phyloP scores from a whole-genome alignment of 2,113 vertebrate genomes.

The Mobula birostris region DNA sequence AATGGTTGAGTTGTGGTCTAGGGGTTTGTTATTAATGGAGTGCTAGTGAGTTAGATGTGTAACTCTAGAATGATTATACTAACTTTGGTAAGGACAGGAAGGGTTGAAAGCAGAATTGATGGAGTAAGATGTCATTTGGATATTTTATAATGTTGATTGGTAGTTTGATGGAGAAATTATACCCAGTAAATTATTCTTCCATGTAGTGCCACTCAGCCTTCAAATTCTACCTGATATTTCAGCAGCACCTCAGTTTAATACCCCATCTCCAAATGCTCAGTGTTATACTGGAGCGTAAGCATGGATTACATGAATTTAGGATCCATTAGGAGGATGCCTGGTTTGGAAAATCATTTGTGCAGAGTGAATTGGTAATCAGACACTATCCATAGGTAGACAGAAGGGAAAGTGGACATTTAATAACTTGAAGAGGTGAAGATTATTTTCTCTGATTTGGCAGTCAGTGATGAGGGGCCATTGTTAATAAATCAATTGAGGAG shows the following conservation, averaged over 20 bases:
- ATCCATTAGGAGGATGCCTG: not conserved
- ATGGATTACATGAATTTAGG: not conserved
- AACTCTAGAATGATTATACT: too few relatives aligned
- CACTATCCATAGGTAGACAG: not conserved
- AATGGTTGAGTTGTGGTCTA: too few relatives aligned
- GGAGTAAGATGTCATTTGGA: not conserved
- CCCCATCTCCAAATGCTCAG: not conserved
- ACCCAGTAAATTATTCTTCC: not conserved
- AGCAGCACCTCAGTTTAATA: not conserved
- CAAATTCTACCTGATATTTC: not conserved
- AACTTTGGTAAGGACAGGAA: too few relatives aligned
- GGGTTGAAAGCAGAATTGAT: too few relatives aligned
- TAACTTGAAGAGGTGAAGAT: not conserved
- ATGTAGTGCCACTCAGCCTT: not conserved
- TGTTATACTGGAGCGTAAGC: not conserved
- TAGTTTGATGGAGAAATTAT: not conserved
- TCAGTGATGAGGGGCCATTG: not conserved
- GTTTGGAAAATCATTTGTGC: not conserved
- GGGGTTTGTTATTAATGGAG: too few relatives aligned
- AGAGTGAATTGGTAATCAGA: not conserved
- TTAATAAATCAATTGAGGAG: not conserved
- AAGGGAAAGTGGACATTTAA: not conserved
- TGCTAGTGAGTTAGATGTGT: too few relatives aligned
- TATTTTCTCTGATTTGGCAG: not conserved
- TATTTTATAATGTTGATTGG: not conserved